Base-by-base conservation (phyloP, 2,797 vertebrate genomes). In the Brotogeris chrysoptera region DNA sequence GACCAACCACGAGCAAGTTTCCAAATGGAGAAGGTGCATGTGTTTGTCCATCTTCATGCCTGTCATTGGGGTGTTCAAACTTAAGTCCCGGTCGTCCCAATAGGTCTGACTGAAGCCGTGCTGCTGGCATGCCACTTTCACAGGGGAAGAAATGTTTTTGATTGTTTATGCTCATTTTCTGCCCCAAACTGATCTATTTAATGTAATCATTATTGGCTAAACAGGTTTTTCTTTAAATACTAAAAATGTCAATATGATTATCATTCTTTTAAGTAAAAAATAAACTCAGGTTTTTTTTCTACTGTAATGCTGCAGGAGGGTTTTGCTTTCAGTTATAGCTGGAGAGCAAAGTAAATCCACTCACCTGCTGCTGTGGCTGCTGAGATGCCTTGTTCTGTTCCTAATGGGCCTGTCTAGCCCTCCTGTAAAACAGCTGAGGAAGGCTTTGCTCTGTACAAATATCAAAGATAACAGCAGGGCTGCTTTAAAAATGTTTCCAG, bases 211-310 rank as follows among this genome's bases (percentile, higher is more conserved):
- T 83, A 53, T 52, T 71, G 25, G 32, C 64, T 86, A 73, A 72
- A 13, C 2, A 1, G 16, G 55, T 53, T 72, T 87, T 61, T 82
- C 57, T 38, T 27, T 18, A 6, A 87, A 69, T 64, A 81, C 46
- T 19, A 83, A 70, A 80, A 65, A 55, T 53, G 24, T 34, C n/a
- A 72, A 2, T 64, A 64, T 15, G 17, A 63, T 61, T 15, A 23
- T 68, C 0, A 5, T 60, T 92, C 55, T 91, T 84, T 55, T 49
- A 91, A 83, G 36, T 80, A 38, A 88, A 83, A 74, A 96, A 96
- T 83, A 95, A 96, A 93, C 78, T 82, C 87, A 71, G 87, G 79
- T 65, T 32, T 95, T 93, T 93, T 70, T 94, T 87, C 59, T 90
- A 76, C 1, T 63, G 43, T 23, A 73, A 80, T 25, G 21, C 64